These are phyloP conservation scores for Phrynosoma blainvillii DNA, from an alignment of 2,113 vertebrate genomes.

Conservation along the genomic window DNA sequence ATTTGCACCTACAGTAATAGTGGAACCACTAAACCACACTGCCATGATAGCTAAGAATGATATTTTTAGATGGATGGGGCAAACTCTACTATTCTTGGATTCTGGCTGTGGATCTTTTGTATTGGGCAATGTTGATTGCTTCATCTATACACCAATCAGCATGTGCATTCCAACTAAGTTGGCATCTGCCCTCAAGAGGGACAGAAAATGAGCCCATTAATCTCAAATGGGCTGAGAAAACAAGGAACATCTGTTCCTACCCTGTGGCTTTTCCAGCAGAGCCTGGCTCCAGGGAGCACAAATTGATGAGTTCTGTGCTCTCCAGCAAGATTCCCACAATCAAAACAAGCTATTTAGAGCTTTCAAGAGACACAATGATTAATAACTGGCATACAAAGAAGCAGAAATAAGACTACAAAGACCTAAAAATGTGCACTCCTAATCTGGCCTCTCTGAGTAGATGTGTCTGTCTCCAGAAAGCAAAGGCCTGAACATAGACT, in stretches of 20 bases:
- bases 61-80: background rate
- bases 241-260: constrained; percentile 24
- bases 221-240: constrained; percentile 20
- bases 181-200: constrained; percentile 22
- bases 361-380: background rate
- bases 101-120: background rate
- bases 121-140: background rate
- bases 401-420: background rate
- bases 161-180: constrained; percentile 19
- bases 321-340: background rate
- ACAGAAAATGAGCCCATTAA: constrained; percentile 14
- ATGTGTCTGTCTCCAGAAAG: background rate
- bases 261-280: background rate
- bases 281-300: constrained; percentile 4
- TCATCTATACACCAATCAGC: constrained; percentile 8
- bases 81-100: background rate
- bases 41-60: background rate
- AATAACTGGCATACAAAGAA: constrained; percentile 17
- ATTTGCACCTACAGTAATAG: background rate
- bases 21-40: background rate
- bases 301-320: background rate
- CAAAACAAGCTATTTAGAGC: constrained; percentile 20
- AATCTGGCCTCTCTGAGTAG: background rate
- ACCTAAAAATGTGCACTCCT: background rate
- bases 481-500: background rate